Evolutionary conservation across 2,888 invertebrate species (phyloP).

Genomic region (Schizaphis graminum): DNA sequence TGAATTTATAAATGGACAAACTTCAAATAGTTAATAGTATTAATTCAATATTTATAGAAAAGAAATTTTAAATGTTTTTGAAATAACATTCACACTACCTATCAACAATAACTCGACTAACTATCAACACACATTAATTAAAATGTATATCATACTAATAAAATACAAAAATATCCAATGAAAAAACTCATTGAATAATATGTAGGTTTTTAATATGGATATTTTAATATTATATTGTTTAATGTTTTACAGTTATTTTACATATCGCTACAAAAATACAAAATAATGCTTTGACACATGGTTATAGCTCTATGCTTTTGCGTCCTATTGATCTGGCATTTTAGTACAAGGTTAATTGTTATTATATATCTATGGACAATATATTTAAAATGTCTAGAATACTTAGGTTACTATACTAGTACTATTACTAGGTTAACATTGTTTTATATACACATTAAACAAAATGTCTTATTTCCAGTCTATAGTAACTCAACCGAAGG

Average conservation of each 20-base stretch:
- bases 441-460: background rate
- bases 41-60: background rate
- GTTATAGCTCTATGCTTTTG: background rate
- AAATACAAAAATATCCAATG: background rate
- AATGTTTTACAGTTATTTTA: background rate
- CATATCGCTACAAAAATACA: background rate
- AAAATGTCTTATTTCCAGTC: background rate
- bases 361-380: background rate
- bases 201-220: background rate
- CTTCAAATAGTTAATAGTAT: background rate
- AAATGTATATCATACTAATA: background rate
- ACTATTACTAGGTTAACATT: too few species aligned
- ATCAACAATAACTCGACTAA: background rate
- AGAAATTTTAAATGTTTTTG: background rate
- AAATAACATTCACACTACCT: background rate
- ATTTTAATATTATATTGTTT: background rate
- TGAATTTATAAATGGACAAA: background rate
- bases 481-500: background rate
- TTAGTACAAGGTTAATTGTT: background rate
- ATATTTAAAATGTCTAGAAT: background rate
- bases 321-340: background rate
- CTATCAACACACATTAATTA: background rate
- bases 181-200: background rate
- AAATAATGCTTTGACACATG: background rate
- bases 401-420: background rate